Evolutionary conservation across 1,140 invertebrate genomes (phyloP), one percentile per base, ranked within the genome.

Genomic region (Palaemon carinicauda): DNA sequence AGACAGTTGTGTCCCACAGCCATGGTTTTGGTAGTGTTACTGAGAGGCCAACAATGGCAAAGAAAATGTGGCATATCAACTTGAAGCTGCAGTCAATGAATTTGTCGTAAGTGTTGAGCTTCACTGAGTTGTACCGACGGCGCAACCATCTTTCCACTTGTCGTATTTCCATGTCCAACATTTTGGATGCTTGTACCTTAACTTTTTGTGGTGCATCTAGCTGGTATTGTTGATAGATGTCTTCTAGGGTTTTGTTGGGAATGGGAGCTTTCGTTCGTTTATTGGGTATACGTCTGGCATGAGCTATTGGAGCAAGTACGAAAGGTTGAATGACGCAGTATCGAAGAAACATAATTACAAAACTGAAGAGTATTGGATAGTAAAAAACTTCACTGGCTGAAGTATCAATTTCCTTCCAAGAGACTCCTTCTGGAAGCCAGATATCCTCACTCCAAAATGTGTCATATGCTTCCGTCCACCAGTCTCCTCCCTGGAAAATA

Each of bases 11-110:
- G 90, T 98, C 95, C 96, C 96, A 98, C 88, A 98, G 93, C 96
- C 97, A 99, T 17, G 95, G 93, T 92, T 99, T 98, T 91, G 97
- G 95, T 96, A 96, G 98, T 29, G 98, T 92, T 87, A 96, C 93
- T 89, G 94, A 93, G 31, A 96, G 89, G n/a, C 97, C 97, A 92
- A 95, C 97, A 19, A 94, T 92, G 91, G 98, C 98, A 71, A 95
- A 95, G 90, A 93, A 94, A 12, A 94, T 91, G 91, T 98, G 98
- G 92, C 97, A 98, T 2, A 95, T 92, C 91, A 95, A 97, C 89
- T 96, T 92, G 97, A 97, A 69, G 21, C 65, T 82, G 75, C 52
- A 65, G 33, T 31, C 17, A 21, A 52, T 33, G 17, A 88, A 88
- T 69, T 73, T 51, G 27, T 60, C 31, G 2, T 41, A 19, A 54